Evolutionary conservation across 2,113 vertebrate species (phyloP).

Genomic region (Hemichromis elongatus): DNA sequence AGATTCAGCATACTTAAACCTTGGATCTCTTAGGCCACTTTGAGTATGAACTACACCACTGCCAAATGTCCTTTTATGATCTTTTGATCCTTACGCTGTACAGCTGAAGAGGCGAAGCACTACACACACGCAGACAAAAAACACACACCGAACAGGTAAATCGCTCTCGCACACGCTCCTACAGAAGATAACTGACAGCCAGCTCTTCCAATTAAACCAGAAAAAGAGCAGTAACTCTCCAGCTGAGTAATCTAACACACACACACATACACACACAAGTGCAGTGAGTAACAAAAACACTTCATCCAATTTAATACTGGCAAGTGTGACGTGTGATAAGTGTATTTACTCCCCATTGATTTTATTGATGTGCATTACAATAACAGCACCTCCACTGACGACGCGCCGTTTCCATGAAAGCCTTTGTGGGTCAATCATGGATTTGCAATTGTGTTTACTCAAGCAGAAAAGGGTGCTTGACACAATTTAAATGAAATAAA

Average conservation of each 20-base stretch:
- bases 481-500: constrained; percentile 6
- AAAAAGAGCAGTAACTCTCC: neutral
- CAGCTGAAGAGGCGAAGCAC: neutral
- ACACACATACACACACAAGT: neutral
- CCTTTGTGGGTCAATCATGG: neutral
- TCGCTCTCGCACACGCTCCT: neutral
- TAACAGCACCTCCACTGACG: neutral
- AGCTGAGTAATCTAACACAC: neutral
- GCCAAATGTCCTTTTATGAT: constrained; percentile 28
- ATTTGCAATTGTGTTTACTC: neutral
- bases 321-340: neutral
- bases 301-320: neutral
- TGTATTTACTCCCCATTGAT: neutral
- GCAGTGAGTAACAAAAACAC: constrained; percentile 4
- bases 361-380: neutral
- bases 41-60: neutral
- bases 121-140: neutral
- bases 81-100: constrained; percentile 17
- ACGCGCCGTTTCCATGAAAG: neutral
- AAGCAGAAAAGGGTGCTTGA: neutral
- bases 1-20: constrained; percentile 36
- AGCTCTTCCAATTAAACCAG: neutral
- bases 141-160: neutral
- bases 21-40: constrained; percentile 22
- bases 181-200: neutral